Evolutionary conservation across 2,888 invertebrate genomes (phyloP), one percentile per base, ranked within the genome.

Genomic region (Lutraria lutraria): DNA sequence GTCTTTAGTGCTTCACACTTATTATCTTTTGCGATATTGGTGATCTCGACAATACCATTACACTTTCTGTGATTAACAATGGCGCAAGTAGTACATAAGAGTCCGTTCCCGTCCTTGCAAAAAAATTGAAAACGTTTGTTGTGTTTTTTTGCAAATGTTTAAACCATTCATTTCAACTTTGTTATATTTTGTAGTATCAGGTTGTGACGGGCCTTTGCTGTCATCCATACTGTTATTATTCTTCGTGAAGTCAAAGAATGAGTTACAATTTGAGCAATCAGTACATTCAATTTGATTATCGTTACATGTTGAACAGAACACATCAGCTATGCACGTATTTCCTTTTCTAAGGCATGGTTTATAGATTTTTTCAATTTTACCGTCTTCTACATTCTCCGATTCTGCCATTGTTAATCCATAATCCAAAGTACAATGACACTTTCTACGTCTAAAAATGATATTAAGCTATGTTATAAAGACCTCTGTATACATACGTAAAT

Each of bases 241-340:
- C 25, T 68, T n/a, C n/a, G 4, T 68, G 13, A 68, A 68, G 12
- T 21, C 63, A 25, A 25, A 68, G 4, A 12, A 2, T n/a, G 6
- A 25, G 25, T 25, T 6, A 25, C 2, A 6, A 4, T 68, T 10
- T 68, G 63, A 25, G 25, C 63, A 68, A 68, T 25, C 6, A 68
- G 19, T 60, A 25, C 81, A 81, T 29, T n/a, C n/a, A n/a, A n/a
- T n/a, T n/a, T 81, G 81, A n/a, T 52, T 53, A 6, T 81, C 81
- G 29, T 53, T n/a, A 12, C 81, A 81, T n/a, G 53, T 81, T 15
- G 34, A 3, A 43, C 81, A 81, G 53, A 25, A 81, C 29, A 81
- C 60, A n/a, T 60, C 21, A 16, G 60, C 60, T n/a, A 43, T 43
- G 60, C 60, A 4, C 25, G 63, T 25, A 10, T 68, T 43, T 43